Evolutionary conservation across 2,888 invertebrate genomes (phyloP).

Genomic region (Eilema caniola): DNA sequence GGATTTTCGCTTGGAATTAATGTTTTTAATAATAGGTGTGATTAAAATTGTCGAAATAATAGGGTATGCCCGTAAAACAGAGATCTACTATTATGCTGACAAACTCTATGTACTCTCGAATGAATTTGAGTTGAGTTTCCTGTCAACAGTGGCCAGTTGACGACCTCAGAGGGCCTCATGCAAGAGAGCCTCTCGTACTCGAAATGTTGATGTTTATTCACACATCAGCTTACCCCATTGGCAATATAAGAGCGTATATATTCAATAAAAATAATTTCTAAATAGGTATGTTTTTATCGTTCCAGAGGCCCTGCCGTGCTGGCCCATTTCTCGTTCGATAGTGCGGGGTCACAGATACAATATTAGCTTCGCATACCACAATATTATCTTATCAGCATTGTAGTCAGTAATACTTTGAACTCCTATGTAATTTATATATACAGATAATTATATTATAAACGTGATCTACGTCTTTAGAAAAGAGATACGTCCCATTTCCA

Average conservation of each 20-base stretch:
- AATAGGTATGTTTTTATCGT: neutral
- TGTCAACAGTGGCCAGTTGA: no score
- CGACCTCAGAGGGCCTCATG: no score
- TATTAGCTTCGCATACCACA: constrained; percentile 35
- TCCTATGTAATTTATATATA: constrained; percentile 18
- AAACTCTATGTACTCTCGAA: no score
- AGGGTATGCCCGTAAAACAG: no score
- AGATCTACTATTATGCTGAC: no score
- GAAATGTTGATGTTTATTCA: no score
- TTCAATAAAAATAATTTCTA: neutral
- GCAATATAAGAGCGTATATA: neutral
- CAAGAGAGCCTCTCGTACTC: no score
- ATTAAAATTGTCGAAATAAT: no score
- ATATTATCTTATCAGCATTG: constrained; percentile 28
- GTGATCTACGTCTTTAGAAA: neutral
- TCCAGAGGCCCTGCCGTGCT: neutral
- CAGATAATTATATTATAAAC: neutral
- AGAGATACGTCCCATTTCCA: neutral
- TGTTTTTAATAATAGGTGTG: no score
- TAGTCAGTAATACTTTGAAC: constrained; percentile 34
- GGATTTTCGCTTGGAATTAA: no score
- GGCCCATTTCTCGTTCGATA: constrained; percentile 28
- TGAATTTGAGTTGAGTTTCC: no score
- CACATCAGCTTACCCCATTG: no score
- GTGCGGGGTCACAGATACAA: constrained; percentile 41